Conservation (phyloP, 2,888 invertebrate genomes). For the Thecocarcelia acutangulata region DNA sequence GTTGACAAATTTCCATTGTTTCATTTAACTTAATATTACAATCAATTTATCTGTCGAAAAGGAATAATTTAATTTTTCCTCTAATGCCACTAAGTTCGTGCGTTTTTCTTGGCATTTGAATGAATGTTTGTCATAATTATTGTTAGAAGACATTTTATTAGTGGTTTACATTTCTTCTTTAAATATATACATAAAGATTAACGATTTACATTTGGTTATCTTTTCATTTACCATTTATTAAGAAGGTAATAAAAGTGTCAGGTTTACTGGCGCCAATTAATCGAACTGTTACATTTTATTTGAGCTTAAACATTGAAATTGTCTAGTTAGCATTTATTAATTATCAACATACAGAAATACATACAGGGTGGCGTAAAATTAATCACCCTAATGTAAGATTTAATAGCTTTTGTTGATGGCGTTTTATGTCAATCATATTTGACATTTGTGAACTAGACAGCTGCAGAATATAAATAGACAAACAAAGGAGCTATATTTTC, state of each 20-base stretch:
- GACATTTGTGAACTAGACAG: too few relatives aligned
- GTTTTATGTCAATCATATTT: too few relatives aligned
- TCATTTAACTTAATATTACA: conserved; percentile 63
- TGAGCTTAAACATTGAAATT: too few relatives aligned
- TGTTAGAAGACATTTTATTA: conserved; percentile 17
- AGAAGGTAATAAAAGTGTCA: conserved; percentile 38
- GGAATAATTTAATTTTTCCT: background rate
- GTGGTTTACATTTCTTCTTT: background rate
- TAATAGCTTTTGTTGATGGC: too few relatives aligned
- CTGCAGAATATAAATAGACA: too few relatives aligned
- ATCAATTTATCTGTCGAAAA: conserved; percentile 48
- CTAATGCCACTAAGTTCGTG: conserved; percentile 12
- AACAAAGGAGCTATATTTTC: too few relatives aligned
- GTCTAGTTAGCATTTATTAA: too few relatives aligned
- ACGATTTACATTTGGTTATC: background rate
- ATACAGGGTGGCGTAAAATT: too few relatives aligned
- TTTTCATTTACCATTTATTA: background rate
- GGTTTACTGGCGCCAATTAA: conserved; percentile 46
- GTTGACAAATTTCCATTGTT: conserved; percentile 70
- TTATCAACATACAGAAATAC: too few relatives aligned
- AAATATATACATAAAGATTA: background rate
- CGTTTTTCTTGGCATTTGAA: background rate
- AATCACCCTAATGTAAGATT: too few relatives aligned
- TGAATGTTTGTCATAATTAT: background rate
- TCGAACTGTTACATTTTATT: background rate